phyloP scores from a whole-genome alignment of 2,888 invertebrate genomes.

The Ptycholaimellus sp. region DNA sequence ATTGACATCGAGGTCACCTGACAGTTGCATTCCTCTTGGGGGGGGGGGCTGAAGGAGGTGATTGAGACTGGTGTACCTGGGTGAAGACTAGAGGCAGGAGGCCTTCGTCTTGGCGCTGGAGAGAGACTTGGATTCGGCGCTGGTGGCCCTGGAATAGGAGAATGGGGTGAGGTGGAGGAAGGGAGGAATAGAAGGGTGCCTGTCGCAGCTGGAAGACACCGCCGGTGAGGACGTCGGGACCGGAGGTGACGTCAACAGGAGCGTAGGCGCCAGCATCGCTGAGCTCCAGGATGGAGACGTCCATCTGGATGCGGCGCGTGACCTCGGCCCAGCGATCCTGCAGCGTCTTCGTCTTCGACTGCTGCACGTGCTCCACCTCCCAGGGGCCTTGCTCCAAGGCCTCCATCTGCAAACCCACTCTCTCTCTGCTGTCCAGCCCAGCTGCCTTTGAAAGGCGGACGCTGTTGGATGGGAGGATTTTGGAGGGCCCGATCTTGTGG shows the following conservation, averaged over 20 bases:
- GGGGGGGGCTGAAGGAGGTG: too few relatives aligned
- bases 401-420: constrained; percentile 49
- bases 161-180: too few relatives aligned
- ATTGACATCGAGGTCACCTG: too few relatives aligned
- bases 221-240: constrained; percentile 43
- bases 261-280: constrained; percentile 89
- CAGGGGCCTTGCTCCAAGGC: too few relatives aligned
- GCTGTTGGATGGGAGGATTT: neutral
- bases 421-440: neutral
- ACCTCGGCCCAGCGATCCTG: constrained; percentile 62
- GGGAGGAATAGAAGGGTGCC: too few relatives aligned
- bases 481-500: constrained; percentile 32
- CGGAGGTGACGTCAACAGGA: constrained; percentile 56
- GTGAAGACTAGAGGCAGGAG: constrained; percentile 70
- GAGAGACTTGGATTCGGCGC: constrained; percentile 54
- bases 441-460: neutral
- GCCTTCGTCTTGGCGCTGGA: constrained; percentile 49
- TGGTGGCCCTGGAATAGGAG: constrained; percentile 52
- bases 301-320: constrained; percentile 74
- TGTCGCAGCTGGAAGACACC: constrained; percentile 81
- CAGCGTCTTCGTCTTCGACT: too few relatives aligned
- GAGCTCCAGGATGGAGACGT: constrained; percentile 82
- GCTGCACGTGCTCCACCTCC: too few relatives aligned
- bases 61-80: too few relatives aligned
- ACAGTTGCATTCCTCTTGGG: too few relatives aligned